A percentile compares a stretch with the other conserved stretches of the same genome.
Conservation (phyloP, 2,113 vertebrate species). For the Octodon degus region DNA sequence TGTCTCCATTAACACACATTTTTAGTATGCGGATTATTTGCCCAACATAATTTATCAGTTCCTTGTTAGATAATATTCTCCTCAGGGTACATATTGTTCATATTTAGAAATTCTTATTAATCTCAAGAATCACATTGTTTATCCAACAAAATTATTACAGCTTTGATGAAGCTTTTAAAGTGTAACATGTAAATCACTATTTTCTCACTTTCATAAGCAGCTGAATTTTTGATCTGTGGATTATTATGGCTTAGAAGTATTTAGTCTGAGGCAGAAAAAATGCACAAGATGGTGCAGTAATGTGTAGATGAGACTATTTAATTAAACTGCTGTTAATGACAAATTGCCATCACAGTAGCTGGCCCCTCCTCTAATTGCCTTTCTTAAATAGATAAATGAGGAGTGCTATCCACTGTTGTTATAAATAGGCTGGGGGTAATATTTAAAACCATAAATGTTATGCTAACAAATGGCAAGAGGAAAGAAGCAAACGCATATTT, state of each 20-base stretch:
- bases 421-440: slow-evolving; percentile 80
- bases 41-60: slow-evolving; percentile 82
- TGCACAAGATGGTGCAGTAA: slow-evolving; percentile 77
- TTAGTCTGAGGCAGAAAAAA: slow-evolving; percentile 72
- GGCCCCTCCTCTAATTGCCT: slow-evolving; percentile 69
- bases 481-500: slow-evolving; percentile 82
- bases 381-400: slow-evolving; percentile 83
- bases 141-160: slow-evolving; percentile 85
- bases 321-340: slow-evolving; percentile 83
- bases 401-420: slow-evolving; percentile 58
- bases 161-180: slow-evolving; percentile 85
- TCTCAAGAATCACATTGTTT: slow-evolving; percentile 83
- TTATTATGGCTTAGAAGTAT: slow-evolving; percentile 80
- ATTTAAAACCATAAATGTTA: slow-evolving; percentile 85
- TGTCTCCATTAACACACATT: slow-evolving; percentile 71
- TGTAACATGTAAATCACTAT: slow-evolving; percentile 84
- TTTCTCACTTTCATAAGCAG: slow-evolving; percentile 81
- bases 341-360: slow-evolving; percentile 76
- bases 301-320: slow-evolving; percentile 81
- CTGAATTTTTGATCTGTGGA: slow-evolving; percentile 82
- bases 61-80: slow-evolving; percentile 81
- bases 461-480: slow-evolving; percentile 81
- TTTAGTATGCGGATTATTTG: slow-evolving; percentile 80
- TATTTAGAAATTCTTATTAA: slow-evolving; percentile 87
- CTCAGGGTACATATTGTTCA: slow-evolving; percentile 82